Base-by-base conservation (phyloP, 2,113 vertebrate genomes). In the Pandion haliaetus region DNA sequence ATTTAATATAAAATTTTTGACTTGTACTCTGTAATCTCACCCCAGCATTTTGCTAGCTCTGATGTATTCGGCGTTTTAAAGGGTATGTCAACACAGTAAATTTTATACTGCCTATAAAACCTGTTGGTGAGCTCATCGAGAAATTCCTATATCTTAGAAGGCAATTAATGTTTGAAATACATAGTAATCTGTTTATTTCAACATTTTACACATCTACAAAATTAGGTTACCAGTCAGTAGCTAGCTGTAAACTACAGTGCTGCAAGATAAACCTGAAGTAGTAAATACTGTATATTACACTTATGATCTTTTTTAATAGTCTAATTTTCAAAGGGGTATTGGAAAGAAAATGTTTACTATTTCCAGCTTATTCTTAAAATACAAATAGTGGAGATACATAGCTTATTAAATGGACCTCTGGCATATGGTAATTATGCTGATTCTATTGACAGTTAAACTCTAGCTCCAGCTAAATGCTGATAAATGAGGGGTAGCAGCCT, bases 101-200 rank as follows among this genome's bases (percentile, higher is more conserved):
- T 96, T 95, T 98, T 96, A 96, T 82, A 88, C 81, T 88, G 86
- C 84, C 87, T 89, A 65, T 98, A 97, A 98, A 98, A 97, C 24
- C 34, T 86, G 87, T 73, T 96, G 92, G 92, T 97, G 95, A 97
- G 95, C 82, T 97, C 95, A 72, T 92, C 55, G 86, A 97, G 97
- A 96, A 97, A 95, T 95, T 97, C 94, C 95, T 96, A 95, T 82
- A 88, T 95, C 91, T 92, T 85, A 73, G 72, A 90, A 96, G 78
- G 92, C 95, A 97, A 96, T 97, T 97, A 98, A 96, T 25, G 42
- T 88, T 96, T 97, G 97, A 97, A 98, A 98, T 97, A 95, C 91
- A 79, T 54, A 97, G 96, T 96, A 97, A 97, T 96, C 88, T 98
- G 97, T 98, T 98, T 98, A 98, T 93, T 95, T 95, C 20, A 71